Evolutionary conservation across 1,140 invertebrate genomes (phyloP).

Genomic region (Aleiodes sp.): DNA sequence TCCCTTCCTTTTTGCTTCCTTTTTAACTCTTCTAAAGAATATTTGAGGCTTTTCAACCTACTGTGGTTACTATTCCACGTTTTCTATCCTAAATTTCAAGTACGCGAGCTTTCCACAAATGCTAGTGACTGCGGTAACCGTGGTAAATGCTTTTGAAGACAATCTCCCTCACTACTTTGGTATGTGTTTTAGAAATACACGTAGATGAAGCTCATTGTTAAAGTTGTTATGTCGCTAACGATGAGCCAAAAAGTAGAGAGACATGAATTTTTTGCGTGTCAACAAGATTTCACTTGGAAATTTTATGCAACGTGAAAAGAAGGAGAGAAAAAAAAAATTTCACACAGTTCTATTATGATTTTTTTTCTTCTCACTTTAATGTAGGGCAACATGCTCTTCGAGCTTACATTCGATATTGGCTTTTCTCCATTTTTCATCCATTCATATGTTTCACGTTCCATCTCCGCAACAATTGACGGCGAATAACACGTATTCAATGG

Average conservation of each 20-base stretch:
- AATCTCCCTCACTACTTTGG: neutral
- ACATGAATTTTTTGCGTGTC: constrained; percentile 1
- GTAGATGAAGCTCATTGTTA: neutral
- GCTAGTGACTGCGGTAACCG: neutral
- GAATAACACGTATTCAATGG: too few relatives aligned
- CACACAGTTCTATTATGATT: too few relatives aligned
- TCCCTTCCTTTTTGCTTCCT: neutral
- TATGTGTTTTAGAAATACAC: constrained; percentile 4
- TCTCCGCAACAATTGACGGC: too few relatives aligned
- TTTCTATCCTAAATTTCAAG: constrained; percentile 8
- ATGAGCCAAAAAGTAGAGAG: neutral
- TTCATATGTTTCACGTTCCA: too few relatives aligned
- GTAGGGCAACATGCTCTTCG: too few relatives aligned
- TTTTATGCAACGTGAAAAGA: neutral
- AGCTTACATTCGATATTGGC: too few relatives aligned
- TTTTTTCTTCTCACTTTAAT: too few relatives aligned
- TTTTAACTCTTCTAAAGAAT: neutral
- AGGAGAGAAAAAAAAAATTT: neutral
- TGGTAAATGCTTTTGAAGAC: constrained; percentile 1
- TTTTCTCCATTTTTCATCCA: too few relatives aligned
- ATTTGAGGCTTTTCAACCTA: neutral
- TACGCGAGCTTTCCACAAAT: constrained; percentile 5
- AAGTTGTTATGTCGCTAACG: constrained; percentile 4
- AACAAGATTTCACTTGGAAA: neutral
- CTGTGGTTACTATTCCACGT: neutral